Conservation (phyloP, 2,113 vertebrate species). For the Chauna torquata region DNA sequence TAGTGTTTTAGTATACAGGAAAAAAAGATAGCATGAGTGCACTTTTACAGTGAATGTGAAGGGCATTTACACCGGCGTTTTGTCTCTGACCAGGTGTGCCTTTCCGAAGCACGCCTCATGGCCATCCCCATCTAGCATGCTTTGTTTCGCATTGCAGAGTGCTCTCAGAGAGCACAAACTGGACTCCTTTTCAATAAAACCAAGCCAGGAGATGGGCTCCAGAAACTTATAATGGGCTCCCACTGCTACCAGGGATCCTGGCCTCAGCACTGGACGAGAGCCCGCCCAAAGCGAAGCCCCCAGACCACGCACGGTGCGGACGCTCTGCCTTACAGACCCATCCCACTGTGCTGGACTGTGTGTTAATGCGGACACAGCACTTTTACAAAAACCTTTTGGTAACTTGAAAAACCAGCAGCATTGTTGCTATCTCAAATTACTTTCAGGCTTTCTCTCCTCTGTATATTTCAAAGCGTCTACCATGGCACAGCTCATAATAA, state of each 20-base stretch:
- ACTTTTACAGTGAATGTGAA: background rate
- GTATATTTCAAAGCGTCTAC: background rate
- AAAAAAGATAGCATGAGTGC: background rate
- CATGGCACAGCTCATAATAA: background rate
- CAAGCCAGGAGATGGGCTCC: background rate
- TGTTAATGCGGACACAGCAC: background rate
- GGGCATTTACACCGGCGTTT: background rate
- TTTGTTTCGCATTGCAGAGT: background rate
- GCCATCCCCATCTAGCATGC: background rate
- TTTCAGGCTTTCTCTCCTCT: background rate
- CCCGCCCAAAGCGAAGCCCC: background rate
- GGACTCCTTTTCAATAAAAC: background rate
- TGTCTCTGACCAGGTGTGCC: background rate
- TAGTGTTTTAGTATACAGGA: background rate
- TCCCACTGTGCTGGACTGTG: accelerated
- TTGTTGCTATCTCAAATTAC: background rate
- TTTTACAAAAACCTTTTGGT: background rate
- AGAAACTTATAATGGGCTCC: background rate
- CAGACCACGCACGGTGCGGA: background rate
- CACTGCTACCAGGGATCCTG: too few species aligned
- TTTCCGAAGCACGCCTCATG: background rate
- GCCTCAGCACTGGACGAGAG: background rate
- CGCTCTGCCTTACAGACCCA: background rate
- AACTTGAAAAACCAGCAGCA: background rate
- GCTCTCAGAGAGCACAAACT: background rate